Evolutionary conservation across 2,797 vertebrate species (phyloP), one percentile per base, ranked within the genome.

Genomic region (Presbytis comata): DNA sequence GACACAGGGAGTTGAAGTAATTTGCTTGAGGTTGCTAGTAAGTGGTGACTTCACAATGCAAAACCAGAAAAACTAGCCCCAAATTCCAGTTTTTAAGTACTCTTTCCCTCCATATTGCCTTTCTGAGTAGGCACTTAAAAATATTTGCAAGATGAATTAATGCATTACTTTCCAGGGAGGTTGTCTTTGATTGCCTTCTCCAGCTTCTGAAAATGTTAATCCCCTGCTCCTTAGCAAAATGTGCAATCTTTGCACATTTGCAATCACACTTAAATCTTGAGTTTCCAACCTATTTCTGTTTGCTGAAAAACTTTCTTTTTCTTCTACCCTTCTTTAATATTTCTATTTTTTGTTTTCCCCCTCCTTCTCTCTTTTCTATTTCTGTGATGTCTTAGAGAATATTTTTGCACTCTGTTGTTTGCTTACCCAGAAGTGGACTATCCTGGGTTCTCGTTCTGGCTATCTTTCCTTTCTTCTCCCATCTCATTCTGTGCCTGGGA

Each of bases 131-230:
- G 36, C 61, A 93, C 39, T 91, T 64, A 67, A 81, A 91, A 61
- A 64, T 84, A 84, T 80, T 94, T 93, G 64, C 33, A 46, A 44
- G 91, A 61, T 93, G 70, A 95, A 91, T 95, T 36, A 67, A 81
- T 26, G 48, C 36, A 87, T 82, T 83, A 55, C 30, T 87, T 87
- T 95, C 76, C 16, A 53, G 41, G 48, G 10, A 26, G 55, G 4
- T 8, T 76, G 19, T 91, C 78, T 91, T 86, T 57, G 41, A 59
- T 59, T 46, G 30, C 19, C 13, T 87, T 75, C 61, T 46, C 19
- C 67, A 55, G 64, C 39, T n/a, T 33, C 19, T 74, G 82, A 95
- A 91, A 95, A 86, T 55, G 44, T 44, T 53, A 55, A 80, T 64
- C 13, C 28, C 21, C 59, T 85, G 74, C 46, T 85, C 5, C 36